phyloP scores from a whole-genome alignment of 2,888 invertebrate species.

The Drosophila differens region DNA sequence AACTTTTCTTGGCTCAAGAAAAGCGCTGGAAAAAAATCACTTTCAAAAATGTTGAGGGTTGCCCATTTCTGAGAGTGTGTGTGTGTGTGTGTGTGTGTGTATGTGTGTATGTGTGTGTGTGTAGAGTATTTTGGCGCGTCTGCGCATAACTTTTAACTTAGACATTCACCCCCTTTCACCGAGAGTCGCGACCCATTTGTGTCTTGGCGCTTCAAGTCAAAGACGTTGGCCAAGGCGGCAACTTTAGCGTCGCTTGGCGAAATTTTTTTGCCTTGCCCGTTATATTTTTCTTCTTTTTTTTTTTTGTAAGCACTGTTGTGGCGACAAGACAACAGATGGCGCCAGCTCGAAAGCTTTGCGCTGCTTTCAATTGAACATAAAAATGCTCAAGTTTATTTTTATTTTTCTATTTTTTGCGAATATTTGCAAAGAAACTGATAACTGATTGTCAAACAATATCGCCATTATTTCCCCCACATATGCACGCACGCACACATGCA shows the following conservation, averaged over 20 bases:
- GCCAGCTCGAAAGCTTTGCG: conserved; percentile 64
- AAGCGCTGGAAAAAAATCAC: conserved; percentile 43
- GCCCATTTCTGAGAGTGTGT: conserved; percentile 19
- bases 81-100: conserved; percentile 21
- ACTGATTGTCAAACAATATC: conserved; percentile 22
- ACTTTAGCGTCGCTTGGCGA: conserved; percentile 59
- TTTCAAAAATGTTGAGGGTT: conserved; percentile 51
- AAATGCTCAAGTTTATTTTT: not conserved
- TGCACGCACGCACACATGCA: conserved; percentile 8
- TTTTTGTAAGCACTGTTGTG: conserved; percentile 31
- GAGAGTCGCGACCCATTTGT: conserved; percentile 24
- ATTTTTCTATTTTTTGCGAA: not conserved
- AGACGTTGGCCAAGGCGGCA: conserved; percentile 60
- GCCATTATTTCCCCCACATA: conserved; percentile 26
- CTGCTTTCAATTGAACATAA: conserved; percentile 6
- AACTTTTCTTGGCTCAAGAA: conserved; percentile 70
- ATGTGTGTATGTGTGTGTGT: conserved; percentile 29
- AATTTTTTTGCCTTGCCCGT: conserved; percentile 32
- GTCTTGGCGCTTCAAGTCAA: conserved; percentile 52
- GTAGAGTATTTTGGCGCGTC: conserved; percentile 40
- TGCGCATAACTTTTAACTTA: conserved; percentile 61
- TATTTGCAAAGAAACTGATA: conserved; percentile 2
- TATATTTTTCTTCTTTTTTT: conserved; percentile 19
- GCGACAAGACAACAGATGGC: conserved; percentile 57
- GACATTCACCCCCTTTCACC: conserved; percentile 64